Evolutionary conservation across 2,888 invertebrate species (phyloP).

Genomic region (Hemithea aestivaria): DNA sequence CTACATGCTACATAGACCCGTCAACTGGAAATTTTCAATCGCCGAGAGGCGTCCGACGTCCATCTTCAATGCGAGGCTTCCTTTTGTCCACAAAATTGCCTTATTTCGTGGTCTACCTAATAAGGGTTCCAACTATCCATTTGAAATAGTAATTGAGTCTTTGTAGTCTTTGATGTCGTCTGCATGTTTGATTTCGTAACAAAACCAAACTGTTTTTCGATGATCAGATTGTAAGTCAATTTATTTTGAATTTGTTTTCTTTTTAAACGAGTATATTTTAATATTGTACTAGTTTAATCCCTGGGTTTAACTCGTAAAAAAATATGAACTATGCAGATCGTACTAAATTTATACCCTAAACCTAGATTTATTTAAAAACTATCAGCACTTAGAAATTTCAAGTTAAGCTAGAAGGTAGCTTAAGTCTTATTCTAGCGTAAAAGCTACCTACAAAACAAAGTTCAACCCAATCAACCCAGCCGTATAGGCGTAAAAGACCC

Average conservation of each 20-base stretch:
- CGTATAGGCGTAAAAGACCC: too few relatives aligned
- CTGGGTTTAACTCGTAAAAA: too few relatives aligned
- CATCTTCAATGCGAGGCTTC: slow-evolving; percentile 46
- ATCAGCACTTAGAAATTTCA: too few relatives aligned
- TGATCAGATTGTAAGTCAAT: slow-evolving; percentile 35
- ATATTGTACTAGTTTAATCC: too few relatives aligned
- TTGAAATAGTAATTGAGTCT: slow-evolving; percentile 63
- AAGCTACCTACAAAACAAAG: too few relatives aligned
- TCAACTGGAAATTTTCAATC: slow-evolving; percentile 71
- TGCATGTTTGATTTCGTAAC: slow-evolving; percentile 47
- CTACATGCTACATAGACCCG: slow-evolving; percentile 30
- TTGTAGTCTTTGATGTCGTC: slow-evolving; percentile 67
- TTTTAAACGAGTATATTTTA: not conserved
- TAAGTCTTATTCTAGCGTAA: too few relatives aligned
- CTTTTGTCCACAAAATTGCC: slow-evolving; percentile 76
- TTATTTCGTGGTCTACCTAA: slow-evolving; percentile 67
- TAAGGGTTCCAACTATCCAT: slow-evolving; percentile 73
- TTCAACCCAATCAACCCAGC: too few relatives aligned
- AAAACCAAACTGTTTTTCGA: slow-evolving; percentile 34
- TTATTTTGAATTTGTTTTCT: slow-evolving; percentile 24
- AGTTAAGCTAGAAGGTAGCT: too few relatives aligned
- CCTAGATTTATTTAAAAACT: too few relatives aligned
- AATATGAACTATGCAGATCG: too few relatives aligned
- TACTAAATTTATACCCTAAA: too few relatives aligned
- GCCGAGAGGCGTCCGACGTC: slow-evolving; percentile 51